Base-by-base conservation (phyloP, 2,888 invertebrate genomes). In the Thera britannica region DNA sequence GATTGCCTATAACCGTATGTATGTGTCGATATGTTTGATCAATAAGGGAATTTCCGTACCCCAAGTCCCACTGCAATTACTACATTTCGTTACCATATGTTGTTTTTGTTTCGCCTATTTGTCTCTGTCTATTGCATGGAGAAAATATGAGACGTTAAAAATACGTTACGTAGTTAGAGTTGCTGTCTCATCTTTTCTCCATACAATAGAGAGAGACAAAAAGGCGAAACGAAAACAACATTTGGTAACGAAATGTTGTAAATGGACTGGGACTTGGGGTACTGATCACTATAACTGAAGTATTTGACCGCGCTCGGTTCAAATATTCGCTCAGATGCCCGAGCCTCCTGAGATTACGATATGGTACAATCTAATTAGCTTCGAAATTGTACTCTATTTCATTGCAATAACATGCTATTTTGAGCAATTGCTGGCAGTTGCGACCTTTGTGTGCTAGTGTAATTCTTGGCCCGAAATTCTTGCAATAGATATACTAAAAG, bases 341-440 rank as follows among this genome's bases (percentile, higher is more conserved):
- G 67, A 81, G 77, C 81, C 75, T 73, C 55, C 74, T 81, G 78
- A 79, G 81, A 79, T 83, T 80, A 78, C 78, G 75, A 69, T 72
- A 71, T 70, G 62, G 60, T 69, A 49, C 49, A 65, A 52, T 51
- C 52, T 62, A 51, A 57, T 38, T 59, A 64, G 58, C 68, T 55
- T 60, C 34, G 38, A 62, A 64, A 55, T 12, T 52, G 66, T 52
- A 58, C 58, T 23, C 35, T 62, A 61, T 46, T 55, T 7, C 2
- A 36, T 52, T 44, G 57, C 52, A 61, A 57, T 70, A 49, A 54
- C 52, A 55, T 44, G 51, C 41, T 44, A 62, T 66, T 58, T 74
- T 72, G 73, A 65, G 72, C 72, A 61, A 79, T 88, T 89, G 89
- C 88, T 80, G 88, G 88, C 88, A 86, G 89, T 87, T 83, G 77